Evolutionary conservation across 2,113 vertebrate species (phyloP), one percentile per base, ranked within the genome.

Genomic region (Delphinus delphis): DNA sequence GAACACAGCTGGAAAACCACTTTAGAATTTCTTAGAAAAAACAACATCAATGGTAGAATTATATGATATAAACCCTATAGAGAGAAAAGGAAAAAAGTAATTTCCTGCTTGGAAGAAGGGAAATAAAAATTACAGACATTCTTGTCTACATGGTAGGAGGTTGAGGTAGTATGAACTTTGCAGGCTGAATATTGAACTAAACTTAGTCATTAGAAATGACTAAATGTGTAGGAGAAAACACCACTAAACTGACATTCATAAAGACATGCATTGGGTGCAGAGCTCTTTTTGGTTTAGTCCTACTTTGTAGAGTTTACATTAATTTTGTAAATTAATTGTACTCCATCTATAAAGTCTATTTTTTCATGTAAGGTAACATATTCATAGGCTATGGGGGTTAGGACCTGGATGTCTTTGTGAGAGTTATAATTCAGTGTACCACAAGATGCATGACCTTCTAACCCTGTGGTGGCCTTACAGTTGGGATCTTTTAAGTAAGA

Each of bases 71-170:
- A 98, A 98, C 41, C 70, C 44, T 97, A 53, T 95, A 15, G 2
- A 93, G 79, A 96, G 96, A 97, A 81, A n/a, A 28, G 11, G 33
- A 92, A 90, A 97, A 90, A 96, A 82, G 17, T 73, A 90, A 92
- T 81, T 85, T 98, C 86, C 36, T 20, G 2, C 79, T 96, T 97
- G 83, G 93, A 98, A 62, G 90, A 97, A 83, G 74, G 36, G 62
- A 97, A 96, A 97, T 97, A 86, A 98, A 98, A 98, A 79, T 98
- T 95, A 98, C 94, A 98, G 96, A 90, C 95, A 93, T 90, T 98
- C 8, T 63, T 97, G 96, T 53, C 63, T 97, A 92, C 87, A 95
- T 44, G 80, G 4, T 85, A 94, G 5, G 73, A 74, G 93, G 26
- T 96, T 87, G 60, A 60, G 67, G 18, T 80, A 55, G 68, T 41